Evolutionary conservation across 2,888 invertebrate genomes (phyloP).

Genomic region (Pelosia muscerda): DNA sequence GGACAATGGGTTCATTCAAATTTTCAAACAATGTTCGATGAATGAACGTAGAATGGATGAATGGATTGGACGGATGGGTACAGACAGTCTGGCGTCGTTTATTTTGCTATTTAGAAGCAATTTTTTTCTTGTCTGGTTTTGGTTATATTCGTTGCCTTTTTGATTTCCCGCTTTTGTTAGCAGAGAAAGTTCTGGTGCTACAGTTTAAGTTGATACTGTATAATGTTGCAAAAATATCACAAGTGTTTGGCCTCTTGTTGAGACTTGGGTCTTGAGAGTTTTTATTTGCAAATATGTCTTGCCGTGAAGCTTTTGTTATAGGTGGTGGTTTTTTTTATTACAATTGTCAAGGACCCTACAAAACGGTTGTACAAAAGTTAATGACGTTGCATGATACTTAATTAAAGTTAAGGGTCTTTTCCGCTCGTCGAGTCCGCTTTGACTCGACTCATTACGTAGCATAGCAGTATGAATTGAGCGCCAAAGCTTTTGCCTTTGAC

Average conservation of each 20-base stretch:
- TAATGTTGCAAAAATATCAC: background rate
- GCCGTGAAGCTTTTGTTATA: background rate
- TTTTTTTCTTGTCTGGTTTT: constrained; percentile 42
- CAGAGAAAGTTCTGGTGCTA: constrained; percentile 32
- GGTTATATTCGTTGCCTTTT: constrained; percentile 43
- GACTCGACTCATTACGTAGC: too few relatives aligned
- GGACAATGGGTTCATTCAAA: constrained; percentile 52
- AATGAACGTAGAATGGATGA: constrained; percentile 60
- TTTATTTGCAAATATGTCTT: background rate
- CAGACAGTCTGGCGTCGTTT: constrained; percentile 55
- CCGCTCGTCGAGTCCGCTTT: too few relatives aligned
- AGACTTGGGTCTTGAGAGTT: background rate
- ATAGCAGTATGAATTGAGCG: too few relatives aligned
- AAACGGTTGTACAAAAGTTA: background rate
- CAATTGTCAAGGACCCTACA: background rate
- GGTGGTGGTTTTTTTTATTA: background rate
- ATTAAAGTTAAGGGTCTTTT: background rate
- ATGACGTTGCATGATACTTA: background rate
- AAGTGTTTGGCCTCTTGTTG: constrained; percentile 2
- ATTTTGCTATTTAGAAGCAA: constrained; percentile 59
- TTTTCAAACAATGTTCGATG: constrained; percentile 43
- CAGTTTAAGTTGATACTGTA: constrained; percentile 22
- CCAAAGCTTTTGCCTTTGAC: too few relatives aligned
- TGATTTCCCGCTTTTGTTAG: constrained; percentile 23
- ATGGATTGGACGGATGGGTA: constrained; percentile 42